Percentiles rank a stretch among this genome's conserved stretches.
phyloP scores from a whole-genome alignment of 2,888 invertebrate genomes.

The Drosophila prostipennis region DNA sequence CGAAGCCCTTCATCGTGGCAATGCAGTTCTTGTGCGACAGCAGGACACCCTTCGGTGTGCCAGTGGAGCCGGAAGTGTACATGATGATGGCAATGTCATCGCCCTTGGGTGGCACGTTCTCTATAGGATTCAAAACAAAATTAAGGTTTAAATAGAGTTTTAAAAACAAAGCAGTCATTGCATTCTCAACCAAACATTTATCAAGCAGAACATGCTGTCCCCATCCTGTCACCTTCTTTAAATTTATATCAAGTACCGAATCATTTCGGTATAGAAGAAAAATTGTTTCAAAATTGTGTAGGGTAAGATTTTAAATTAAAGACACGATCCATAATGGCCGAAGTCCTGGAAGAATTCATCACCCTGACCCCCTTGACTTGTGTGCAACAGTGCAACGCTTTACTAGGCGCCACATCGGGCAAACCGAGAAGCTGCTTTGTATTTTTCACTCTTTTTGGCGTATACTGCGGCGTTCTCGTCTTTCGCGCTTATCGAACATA shows the following conservation, averaged over 20 bases:
- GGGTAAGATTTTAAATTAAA: slow-evolving; percentile 2
- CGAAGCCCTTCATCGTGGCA: slow-evolving; percentile 91
- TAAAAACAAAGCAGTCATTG: background rate
- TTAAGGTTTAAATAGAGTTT: background rate
- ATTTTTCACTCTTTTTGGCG: slow-evolving; percentile 20
- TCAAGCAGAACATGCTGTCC: background rate
- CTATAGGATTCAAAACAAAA: slow-evolving; percentile 79
- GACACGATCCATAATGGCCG: slow-evolving; percentile 6
- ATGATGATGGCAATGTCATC: slow-evolving; percentile 97
- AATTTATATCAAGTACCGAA: background rate
- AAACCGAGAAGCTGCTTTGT: slow-evolving; percentile 10
- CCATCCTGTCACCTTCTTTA: background rate
- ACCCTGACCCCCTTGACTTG: slow-evolving; percentile 33
- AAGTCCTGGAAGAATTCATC: slow-evolving; percentile 21
- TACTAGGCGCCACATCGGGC: slow-evolving; percentile 3
- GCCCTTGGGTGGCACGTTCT: slow-evolving; percentile 87
- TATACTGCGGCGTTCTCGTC: slow-evolving; percentile 24
- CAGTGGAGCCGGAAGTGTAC: slow-evolving; percentile 99
- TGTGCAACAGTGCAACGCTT: slow-evolving; percentile 19
- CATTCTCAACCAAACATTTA: background rate
- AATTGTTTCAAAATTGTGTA: slow-evolving; percentile 20
- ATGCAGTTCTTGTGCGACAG: slow-evolving; percentile 93
- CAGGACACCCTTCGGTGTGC: slow-evolving; percentile 95
- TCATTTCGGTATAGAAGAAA: background rate
- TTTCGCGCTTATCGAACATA: slow-evolving; percentile 19